Evolutionary conservation across 2,797 vertebrate species (phyloP).

Genomic region (Botia kubotai): DNA sequence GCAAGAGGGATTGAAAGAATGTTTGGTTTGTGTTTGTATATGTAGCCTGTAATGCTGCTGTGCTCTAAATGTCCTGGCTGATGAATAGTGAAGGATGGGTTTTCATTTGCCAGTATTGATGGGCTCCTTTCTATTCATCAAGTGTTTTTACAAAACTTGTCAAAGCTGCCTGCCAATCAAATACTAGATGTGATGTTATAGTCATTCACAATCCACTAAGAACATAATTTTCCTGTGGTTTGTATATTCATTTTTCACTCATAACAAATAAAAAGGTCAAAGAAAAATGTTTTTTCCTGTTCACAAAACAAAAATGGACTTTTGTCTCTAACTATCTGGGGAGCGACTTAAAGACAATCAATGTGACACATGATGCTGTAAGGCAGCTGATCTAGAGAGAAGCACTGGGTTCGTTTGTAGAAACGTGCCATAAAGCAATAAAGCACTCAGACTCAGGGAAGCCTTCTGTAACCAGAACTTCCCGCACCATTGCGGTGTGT

Average conservation of each 20-base stretch:
- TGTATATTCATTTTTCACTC: too few relatives aligned
- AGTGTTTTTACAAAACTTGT: background rate
- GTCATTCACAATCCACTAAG: background rate
- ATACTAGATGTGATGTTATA: background rate
- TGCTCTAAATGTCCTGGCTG: background rate
- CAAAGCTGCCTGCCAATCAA: background rate
- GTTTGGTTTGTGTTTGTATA: background rate
- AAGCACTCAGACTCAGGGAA: too few relatives aligned
- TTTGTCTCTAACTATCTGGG: background rate
- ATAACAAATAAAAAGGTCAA: too few relatives aligned
- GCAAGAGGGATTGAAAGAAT: background rate
- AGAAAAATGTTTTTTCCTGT: background rate
- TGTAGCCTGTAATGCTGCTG: background rate
- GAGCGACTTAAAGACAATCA: slow-evolving; percentile 1
- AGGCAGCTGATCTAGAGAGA: too few relatives aligned
- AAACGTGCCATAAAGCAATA: too few relatives aligned
- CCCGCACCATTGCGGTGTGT: too few relatives aligned
- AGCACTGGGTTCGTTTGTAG: too few relatives aligned
- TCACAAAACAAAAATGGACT: background rate
- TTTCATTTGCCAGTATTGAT: slow-evolving; percentile 1
- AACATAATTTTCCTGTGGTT: background rate
- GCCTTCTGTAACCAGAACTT: too few relatives aligned
- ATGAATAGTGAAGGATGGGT: background rate
- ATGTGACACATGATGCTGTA: too few relatives aligned
- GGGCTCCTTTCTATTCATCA: background rate